These are phyloP conservation scores for Murina feae DNA, from an alignment of 2,113 vertebrate species.

Conservation along the genomic window DNA sequence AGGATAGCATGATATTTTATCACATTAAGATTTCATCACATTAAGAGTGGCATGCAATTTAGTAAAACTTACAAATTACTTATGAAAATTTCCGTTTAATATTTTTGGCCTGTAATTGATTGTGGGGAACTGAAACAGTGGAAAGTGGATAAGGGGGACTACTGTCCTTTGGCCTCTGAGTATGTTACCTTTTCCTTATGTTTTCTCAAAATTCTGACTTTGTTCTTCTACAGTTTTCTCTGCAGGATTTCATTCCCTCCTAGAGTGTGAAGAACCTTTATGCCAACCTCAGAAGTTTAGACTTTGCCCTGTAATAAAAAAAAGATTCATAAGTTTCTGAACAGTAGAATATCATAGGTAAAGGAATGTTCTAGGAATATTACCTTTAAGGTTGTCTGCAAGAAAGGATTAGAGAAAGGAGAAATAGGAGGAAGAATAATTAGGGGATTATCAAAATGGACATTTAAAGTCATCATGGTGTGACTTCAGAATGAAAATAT, in stretches of 20 bases:
- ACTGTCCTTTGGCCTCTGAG: neutral
- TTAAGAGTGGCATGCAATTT: neutral
- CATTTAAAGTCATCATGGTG: neutral
- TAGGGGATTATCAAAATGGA: neutral
- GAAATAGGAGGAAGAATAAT: slow-evolving; percentile 4
- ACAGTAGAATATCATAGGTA: neutral
- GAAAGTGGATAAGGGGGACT: neutral
- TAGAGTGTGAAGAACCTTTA: neutral
- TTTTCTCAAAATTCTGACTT: slow-evolving; percentile 5
- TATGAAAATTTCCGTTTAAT: neutral
- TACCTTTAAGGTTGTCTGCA: neutral
- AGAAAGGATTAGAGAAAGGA: neutral
- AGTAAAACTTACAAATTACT: neutral
- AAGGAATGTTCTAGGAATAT: neutral
- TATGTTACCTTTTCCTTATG: neutral
- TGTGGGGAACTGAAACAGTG: neutral
- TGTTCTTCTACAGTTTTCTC: neutral
- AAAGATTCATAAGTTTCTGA: neutral
- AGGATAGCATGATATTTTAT: neutral
- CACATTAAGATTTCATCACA: neutral
- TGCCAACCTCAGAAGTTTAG: neutral
- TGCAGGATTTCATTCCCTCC: neutral
- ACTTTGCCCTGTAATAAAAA: slow-evolving; percentile 6
- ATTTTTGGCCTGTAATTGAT: neutral
- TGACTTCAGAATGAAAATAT: slow-evolving; percentile 7